These are phyloP conservation scores for Chironex yamaguchii DNA, from an alignment of 30 jellyfish, hydroid and myxozoan genomes.

Conservation along the genomic window DNA sequence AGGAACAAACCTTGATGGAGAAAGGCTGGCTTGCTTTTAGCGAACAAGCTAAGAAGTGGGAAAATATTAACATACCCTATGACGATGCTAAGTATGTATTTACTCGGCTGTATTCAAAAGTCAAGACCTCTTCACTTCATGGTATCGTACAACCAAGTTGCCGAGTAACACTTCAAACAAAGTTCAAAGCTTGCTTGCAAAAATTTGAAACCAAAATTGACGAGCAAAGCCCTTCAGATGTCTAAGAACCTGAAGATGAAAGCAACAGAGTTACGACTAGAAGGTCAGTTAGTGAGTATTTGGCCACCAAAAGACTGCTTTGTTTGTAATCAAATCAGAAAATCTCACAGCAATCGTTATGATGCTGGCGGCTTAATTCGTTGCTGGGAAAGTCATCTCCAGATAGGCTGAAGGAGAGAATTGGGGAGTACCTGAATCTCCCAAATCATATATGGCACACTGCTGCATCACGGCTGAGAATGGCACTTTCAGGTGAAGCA, in stretches of 20 bases:
- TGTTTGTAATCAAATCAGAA: neutral
- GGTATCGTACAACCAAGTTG: neutral
- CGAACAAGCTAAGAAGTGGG: slow-evolving; percentile 2
- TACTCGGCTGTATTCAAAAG: neutral
- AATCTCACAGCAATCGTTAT: neutral
- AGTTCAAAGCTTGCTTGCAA: neutral
- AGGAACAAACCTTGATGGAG: too few species aligned
- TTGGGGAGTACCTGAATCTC: neutral
- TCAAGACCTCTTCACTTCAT: neutral
- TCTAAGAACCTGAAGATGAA: neutral
- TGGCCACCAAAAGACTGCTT: neutral
- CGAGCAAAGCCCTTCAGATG: neutral
- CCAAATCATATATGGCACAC: neutral
- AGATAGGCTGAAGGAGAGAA: slow-evolving; percentile 7
- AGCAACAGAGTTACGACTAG: neutral
- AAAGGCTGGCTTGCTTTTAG: slow-evolving; percentile 1
- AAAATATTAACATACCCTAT: neutral
- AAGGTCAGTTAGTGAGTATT: slow-evolving; percentile 1
- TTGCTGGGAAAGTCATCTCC: neutral
- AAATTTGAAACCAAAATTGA: neutral
- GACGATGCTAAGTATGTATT: neutral
- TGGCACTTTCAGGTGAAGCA: slow-evolving; percentile 14
- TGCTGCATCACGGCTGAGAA: slow-evolving; percentile 33
- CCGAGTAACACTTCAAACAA: neutral
- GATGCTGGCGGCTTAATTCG: slow-evolving; percentile 24